Percentiles rank a stretch among this genome's conserved stretches.
Conservation (phyloP, 1,140 invertebrate genomes). For the Vollenhovia emeryi region DNA sequence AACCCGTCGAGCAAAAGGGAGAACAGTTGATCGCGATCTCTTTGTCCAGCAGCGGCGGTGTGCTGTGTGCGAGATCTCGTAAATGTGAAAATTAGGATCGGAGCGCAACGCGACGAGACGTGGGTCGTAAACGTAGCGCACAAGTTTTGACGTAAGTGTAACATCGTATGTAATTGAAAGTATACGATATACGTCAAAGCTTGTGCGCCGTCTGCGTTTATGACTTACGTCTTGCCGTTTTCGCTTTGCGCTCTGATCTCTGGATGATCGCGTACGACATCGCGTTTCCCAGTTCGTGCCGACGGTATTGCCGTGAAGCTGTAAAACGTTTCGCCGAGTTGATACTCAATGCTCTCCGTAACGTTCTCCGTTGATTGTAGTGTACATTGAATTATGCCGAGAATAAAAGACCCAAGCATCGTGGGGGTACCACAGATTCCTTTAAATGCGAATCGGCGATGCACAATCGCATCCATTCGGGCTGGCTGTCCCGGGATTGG, state of each 20-base stretch:
- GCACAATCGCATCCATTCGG: neutral
- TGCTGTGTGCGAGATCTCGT: slow-evolving; percentile 8
- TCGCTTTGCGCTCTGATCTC: too few relatives aligned
- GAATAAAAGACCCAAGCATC: slow-evolving; percentile 40
- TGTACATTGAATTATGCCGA: slow-evolving; percentile 25
- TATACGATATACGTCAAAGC: too few relatives aligned
- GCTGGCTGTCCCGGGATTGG: neutral
- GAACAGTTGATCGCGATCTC: neutral
- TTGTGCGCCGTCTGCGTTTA: too few relatives aligned
- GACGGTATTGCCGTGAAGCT: neutral
- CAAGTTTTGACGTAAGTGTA: too few relatives aligned
- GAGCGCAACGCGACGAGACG: too few relatives aligned
- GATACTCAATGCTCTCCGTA: slow-evolving; percentile 23
- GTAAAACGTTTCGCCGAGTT: neutral
- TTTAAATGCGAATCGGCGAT: slow-evolving; percentile 21
- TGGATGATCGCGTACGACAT: neutral
- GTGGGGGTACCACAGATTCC: neutral
- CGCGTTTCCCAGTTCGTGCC: neutral
- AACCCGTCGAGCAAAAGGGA: neutral
- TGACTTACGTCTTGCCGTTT: too few relatives aligned
- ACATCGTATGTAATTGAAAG: too few relatives aligned
- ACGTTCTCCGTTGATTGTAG: slow-evolving; percentile 26
- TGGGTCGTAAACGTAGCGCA: too few relatives aligned
- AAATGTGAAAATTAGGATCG: slow-evolving; percentile 15
- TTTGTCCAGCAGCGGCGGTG: neutral